phyloP scores from a whole-genome alignment of 2,888 invertebrate genomes.

The Diarsia brunnea region DNA sequence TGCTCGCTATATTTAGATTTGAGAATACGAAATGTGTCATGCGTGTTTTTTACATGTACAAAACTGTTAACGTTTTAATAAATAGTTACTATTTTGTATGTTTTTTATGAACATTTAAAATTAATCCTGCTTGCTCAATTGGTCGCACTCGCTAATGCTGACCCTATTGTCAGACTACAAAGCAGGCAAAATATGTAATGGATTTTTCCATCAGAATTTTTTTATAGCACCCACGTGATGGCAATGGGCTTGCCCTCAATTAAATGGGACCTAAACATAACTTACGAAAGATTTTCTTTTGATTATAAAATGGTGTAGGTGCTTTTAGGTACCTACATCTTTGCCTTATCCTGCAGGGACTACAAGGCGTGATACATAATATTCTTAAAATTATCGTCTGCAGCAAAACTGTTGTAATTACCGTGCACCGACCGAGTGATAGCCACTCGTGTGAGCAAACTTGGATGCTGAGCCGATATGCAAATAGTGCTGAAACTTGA shows the following conservation, averaged over 20 bases:
- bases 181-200: not conserved
- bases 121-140: not conserved
- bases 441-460: not conserved
- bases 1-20: not conserved
- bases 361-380: not conserved
- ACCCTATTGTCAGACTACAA: too few relatives aligned
- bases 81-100: too few relatives aligned
- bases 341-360: too few relatives aligned
- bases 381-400: not conserved
- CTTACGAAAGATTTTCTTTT: not conserved
- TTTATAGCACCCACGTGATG: not conserved
- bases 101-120: too few relatives aligned
- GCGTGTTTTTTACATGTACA: not conserved
- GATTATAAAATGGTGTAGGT: too few relatives aligned
- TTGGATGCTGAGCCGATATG: conserved; percentile 30
- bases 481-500: conserved; percentile 38
- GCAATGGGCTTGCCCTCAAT: not conserved
- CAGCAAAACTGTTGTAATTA: conserved; percentile 1
- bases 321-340: too few relatives aligned
- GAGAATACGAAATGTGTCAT: not conserved
- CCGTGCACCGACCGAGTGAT: not conserved
- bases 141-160: not conserved
- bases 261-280: not conserved
- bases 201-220: not conserved
- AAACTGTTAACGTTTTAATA: not conserved